Conservation (phyloP, 2,797 vertebrate species). For the Chromobotia macracanthus region DNA sequence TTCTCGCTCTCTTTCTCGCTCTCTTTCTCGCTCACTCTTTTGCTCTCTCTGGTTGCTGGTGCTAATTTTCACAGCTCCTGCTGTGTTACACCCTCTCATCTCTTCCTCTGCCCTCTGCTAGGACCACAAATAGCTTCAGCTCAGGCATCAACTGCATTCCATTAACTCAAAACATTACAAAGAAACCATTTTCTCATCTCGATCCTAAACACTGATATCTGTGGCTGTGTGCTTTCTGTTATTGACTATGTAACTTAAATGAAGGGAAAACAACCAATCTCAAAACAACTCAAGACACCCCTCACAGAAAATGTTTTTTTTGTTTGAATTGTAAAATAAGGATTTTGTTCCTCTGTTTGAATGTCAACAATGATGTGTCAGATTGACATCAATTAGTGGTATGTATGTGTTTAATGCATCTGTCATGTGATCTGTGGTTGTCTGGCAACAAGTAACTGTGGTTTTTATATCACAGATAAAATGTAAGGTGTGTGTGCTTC, state of each 20-base stretch:
- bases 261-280: neutral
- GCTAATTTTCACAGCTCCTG: slow-evolving; percentile 60
- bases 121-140: slow-evolving; percentile 51
- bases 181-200: slow-evolving; percentile 16
- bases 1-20: no score
- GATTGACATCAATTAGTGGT: neutral
- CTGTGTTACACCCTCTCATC: slow-evolving; percentile 54
- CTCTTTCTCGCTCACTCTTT: no score
- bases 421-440: slow-evolving; percentile 18
- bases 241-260: neutral
- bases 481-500: neutral
- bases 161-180: neutral
- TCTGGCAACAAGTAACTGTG: slow-evolving; percentile 1
- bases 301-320: neutral
- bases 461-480: neutral
- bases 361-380: neutral
- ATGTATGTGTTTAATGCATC: slow-evolving; percentile 6
- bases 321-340: neutral
- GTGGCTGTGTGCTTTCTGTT: neutral
- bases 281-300: no score
- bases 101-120: slow-evolving; percentile 49
- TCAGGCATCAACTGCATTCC: slow-evolving; percentile 25
- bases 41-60: slow-evolving; percentile 2
- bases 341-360: slow-evolving; percentile 1
- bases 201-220: neutral